Evolutionary conservation across 2,113 vertebrate genomes (phyloP).

Genomic region (Lampris megalopsis): DNA sequence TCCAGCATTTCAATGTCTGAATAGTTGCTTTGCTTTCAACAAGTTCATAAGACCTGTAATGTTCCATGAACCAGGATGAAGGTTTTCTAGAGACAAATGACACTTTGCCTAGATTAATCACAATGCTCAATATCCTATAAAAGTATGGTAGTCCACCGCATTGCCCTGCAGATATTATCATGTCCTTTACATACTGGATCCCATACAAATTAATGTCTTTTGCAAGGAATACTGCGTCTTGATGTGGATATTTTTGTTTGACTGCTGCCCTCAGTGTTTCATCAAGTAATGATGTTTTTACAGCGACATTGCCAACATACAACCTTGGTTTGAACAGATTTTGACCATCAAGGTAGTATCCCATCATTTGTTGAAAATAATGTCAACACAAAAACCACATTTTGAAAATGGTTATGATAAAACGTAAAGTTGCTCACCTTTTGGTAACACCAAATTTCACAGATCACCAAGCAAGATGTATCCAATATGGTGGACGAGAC

Average conservation of each 20-base stretch:
- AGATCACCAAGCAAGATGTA: no score
- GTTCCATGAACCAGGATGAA: conserved; percentile 46
- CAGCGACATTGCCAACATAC: not conserved
- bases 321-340: conserved; percentile 11
- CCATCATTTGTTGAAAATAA: no score
- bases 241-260: conserved; percentile 12
- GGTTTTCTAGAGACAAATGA: conserved; percentile 32
- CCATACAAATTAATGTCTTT: conserved; percentile 10
- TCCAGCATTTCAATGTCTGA: conserved; percentile 35
- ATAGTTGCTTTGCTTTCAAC: conserved; percentile 17
- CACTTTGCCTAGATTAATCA: conserved; percentile 15
- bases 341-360: conserved; percentile 3
- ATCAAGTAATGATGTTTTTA: conserved; percentile 25
- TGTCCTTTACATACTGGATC: conserved; percentile 17
- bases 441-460: no score
- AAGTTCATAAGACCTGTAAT: conserved; percentile 45
- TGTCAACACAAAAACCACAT: no score
- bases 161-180: conserved; percentile 18
- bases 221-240: conserved; percentile 4
- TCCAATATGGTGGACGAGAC: no score
- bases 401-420: no score
- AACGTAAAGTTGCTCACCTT: no score
- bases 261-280: conserved; percentile 6
- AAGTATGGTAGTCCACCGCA: conserved; percentile 18
- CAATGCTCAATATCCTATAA: not conserved